Conservation (phyloP, 2,113 vertebrate genomes). For the Phodopus roborovskii region DNA sequence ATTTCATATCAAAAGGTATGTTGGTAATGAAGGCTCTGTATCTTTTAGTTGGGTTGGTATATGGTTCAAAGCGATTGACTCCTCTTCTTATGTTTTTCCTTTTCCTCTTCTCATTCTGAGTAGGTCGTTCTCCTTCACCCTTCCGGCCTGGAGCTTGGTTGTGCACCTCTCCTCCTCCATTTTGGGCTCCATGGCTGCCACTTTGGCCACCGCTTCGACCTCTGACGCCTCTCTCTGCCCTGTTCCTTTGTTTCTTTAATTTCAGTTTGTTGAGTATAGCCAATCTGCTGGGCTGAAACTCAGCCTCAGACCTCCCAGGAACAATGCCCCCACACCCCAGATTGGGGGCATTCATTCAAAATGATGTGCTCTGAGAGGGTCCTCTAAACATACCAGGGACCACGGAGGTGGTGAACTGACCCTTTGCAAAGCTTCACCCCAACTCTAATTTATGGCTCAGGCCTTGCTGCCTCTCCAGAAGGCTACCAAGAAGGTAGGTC, state of each 20-base stretch:
- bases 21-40: slow-evolving; percentile 97
- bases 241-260: slow-evolving; percentile 29
- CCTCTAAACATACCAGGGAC: not conserved
- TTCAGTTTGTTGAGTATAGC: slow-evolving; percentile 2
- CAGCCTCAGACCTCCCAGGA: not conserved
- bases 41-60: slow-evolving; percentile 92
- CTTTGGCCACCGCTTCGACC: not conserved
- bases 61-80: slow-evolving; percentile 93
- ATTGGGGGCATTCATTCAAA: not conserved
- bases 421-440: not conserved
- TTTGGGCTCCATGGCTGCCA: not conserved
- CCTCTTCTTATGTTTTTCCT: slow-evolving; percentile 94
- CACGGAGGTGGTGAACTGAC: accelerated
- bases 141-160: not conserved
- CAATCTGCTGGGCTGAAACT: not conserved
- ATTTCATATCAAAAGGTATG: slow-evolving; percentile 98
- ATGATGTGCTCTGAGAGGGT: not conserved
- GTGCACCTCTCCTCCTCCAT: not conserved
- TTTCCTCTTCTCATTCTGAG: slow-evolving; percentile 91
- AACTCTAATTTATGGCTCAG: not conserved
- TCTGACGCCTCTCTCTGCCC: no score
- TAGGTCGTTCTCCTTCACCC: slow-evolving; percentile 79
- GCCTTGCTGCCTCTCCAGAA: not conserved
- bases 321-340: not conserved
- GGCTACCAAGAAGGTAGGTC: not conserved